These are phyloP conservation scores for Brienomyrus longianalis DNA, from an alignment of 2,113 vertebrate species.

Conservation along the genomic window DNA sequence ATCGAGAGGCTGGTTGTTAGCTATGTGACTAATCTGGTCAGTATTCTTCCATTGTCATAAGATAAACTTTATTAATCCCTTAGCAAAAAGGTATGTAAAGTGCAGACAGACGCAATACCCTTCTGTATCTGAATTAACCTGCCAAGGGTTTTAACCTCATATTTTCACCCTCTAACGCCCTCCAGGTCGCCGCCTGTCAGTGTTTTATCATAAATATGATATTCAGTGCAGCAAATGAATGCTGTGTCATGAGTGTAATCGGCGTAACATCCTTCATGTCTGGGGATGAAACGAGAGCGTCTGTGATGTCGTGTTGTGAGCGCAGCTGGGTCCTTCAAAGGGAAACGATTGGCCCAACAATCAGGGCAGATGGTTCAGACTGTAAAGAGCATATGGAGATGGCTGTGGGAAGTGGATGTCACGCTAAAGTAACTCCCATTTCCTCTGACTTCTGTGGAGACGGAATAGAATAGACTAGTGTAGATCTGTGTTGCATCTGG, in stretches of 20 bases:
- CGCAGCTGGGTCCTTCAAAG: not conserved
- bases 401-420: constrained; percentile 36
- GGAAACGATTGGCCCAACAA: not conserved
- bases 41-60: constrained; percentile 23
- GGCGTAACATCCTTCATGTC: not conserved
- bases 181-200: not conserved
- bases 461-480: not conserved
- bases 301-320: not conserved
- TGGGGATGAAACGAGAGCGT: not conserved
- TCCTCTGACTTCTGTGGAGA: not conserved
- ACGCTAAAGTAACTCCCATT: constrained; percentile 47
- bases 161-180: not conserved
- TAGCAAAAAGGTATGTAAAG: not conserved
- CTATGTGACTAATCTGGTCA: constrained; percentile 68
- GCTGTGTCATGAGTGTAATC: not conserved
- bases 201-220: not conserved
- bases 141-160: not conserved
- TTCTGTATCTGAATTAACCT: not conserved
- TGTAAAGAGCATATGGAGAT: constrained; percentile 6
- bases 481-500: not conserved
- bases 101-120: not conserved
- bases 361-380: not conserved
- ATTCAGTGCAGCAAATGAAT: not conserved
- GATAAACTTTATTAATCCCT: not conserved
- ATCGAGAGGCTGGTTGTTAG: constrained; percentile 77